Percentiles rank a stretch among this genome's conserved stretches.
Conservation (phyloP, 2,113 vertebrate species). For the Marcusenius ussheri region DNA sequence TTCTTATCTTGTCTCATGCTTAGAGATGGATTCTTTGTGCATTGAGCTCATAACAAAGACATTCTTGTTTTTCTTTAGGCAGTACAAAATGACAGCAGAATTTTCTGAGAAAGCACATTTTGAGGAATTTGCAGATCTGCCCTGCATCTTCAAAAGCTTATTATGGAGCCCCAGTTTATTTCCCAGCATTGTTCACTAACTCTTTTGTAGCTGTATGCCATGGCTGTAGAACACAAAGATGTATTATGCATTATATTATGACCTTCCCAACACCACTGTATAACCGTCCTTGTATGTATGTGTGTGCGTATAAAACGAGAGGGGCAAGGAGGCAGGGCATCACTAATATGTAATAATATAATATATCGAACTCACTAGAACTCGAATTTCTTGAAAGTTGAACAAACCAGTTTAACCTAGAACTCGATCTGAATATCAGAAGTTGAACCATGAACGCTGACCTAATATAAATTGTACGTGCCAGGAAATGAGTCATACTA, state of each 20-base stretch:
- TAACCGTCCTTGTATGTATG: too few species aligned
- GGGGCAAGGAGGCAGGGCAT: too few species aligned
- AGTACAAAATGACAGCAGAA: neutral
- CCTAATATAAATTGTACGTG: too few species aligned
- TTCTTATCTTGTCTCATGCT: neutral
- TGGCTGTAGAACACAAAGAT: neutral
- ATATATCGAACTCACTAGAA: too few species aligned
- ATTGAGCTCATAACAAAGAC: neutral
- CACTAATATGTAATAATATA: too few species aligned
- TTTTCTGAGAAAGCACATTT: neutral
- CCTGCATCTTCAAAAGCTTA: neutral
- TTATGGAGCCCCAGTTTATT: neutral
- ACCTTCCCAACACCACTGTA: neutral
- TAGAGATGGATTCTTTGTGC: neutral
- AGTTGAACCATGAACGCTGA: too few species aligned
- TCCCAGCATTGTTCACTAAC: neutral
- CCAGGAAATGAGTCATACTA: too few species aligned
- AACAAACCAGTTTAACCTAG: too few species aligned
- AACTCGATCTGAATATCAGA: too few species aligned
- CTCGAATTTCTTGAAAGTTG: too few species aligned
- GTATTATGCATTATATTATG: neutral
- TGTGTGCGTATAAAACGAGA: too few species aligned
- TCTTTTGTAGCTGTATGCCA: neutral
- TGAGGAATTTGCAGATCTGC: neutral
- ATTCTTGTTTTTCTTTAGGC: neutral